A percentile compares a stretch with the other conserved stretches of the same genome.
Conservation (phyloP, 2,113 vertebrate species). For the Henicopernis longicauda region DNA sequence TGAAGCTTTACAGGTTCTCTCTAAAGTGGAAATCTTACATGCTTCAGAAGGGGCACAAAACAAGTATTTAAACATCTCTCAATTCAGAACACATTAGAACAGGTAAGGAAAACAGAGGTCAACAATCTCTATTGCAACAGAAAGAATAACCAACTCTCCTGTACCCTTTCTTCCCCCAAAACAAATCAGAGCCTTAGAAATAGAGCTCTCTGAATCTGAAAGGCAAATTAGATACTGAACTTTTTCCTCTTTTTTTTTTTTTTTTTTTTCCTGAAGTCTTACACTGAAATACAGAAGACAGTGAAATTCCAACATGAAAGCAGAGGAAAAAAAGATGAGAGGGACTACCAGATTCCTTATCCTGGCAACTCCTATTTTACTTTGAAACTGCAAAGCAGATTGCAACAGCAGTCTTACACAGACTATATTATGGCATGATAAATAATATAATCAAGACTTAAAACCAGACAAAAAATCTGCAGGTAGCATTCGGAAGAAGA, state of each 20-base stretch:
- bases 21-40: background rate
- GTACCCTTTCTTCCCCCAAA: background rate
- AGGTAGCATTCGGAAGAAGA: background rate
- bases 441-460: background rate
- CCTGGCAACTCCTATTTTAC: background rate
- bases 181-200: background rate
- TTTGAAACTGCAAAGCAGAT: background rate
- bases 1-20: background rate
- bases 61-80: background rate
- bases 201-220: background rate
- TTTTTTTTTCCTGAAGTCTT: background rate
- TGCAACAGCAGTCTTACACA: background rate
- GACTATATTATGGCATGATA: background rate
- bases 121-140: background rate
- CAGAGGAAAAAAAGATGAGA: background rate
- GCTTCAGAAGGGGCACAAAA: background rate
- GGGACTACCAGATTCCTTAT: background rate
- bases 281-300: background rate
- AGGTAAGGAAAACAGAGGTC: background rate
- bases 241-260: background rate
- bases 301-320: background rate
- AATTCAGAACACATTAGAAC: background rate
- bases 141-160: background rate
- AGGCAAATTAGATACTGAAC: background rate
- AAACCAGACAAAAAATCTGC: background rate